Evolutionary conservation across 2,888 invertebrate species (phyloP).

Genomic region (Polymixis flavicincta): DNA sequence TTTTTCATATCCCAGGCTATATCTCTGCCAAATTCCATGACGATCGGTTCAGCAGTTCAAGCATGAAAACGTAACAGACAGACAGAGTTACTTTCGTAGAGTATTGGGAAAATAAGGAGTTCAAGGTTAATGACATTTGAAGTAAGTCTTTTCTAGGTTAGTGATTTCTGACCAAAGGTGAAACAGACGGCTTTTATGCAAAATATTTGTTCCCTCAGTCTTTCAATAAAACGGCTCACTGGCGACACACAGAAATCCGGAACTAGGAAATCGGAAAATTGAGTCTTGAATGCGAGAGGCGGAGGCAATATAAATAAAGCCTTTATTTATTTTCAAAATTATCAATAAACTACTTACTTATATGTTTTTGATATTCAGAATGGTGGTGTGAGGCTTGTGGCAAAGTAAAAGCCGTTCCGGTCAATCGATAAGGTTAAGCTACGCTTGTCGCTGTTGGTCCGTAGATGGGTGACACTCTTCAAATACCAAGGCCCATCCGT

Average conservation of each 20-base stretch:
- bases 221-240: conserved; percentile 27
- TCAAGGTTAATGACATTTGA: background rate
- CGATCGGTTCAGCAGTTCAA: no score
- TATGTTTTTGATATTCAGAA: background rate
- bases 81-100: no score
- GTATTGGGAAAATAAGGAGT: background rate
- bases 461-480: no score
- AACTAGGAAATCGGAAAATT: conserved; percentile 23
- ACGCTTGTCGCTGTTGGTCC: no score
- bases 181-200: conserved; percentile 3
- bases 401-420: no score
- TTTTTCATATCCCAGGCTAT: no score
- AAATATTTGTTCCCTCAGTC: conserved; percentile 26
- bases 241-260: background rate
- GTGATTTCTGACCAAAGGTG: background rate
- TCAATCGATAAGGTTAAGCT: no score
- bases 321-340: conserved; percentile 1
- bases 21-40: no score
- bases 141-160: background rate
- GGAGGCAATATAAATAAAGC: conserved; percentile 4
- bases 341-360: background rate
- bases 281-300: conserved; percentile 13
- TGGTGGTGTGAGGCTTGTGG: no score
- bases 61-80: no score
- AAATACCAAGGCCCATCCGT: no score